Evolutionary conservation across 2,797 vertebrate species (phyloP).

Genomic region (Sebastes vulpes): DNA sequence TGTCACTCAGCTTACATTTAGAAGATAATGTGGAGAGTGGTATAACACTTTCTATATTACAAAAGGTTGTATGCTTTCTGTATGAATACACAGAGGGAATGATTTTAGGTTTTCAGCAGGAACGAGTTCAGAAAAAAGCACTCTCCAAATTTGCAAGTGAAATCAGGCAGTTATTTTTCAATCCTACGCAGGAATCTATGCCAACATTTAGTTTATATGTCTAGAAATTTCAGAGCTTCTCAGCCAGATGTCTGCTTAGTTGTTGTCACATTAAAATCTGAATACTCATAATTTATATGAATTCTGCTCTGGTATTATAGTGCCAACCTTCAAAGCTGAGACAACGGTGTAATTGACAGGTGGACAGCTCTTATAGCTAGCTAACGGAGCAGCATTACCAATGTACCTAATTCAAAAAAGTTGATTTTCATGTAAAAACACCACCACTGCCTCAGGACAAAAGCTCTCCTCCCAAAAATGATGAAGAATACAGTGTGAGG

Average conservation of each 20-base stretch:
- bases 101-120: background rate
- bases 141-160: constrained; percentile 27
- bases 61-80: constrained; percentile 9
- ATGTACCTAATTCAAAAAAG: background rate
- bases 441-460: background rate
- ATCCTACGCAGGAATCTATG: background rate
- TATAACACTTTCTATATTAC: background rate
- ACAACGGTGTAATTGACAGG: background rate
- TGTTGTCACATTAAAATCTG: constrained; percentile 7
- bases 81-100: background rate
- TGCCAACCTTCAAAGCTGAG: background rate
- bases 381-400: background rate
- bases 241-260: background rate
- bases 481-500: background rate
- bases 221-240: constrained; percentile 1
- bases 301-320: background rate
- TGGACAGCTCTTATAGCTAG: background rate
- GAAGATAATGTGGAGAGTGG: constrained; percentile 27
- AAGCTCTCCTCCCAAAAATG: background rate
- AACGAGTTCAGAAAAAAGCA: background rate
- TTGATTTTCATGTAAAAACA: constrained; percentile 14
- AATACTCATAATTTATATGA: background rate
- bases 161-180: constrained; percentile 17
- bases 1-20: constrained; percentile 51
- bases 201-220: constrained; percentile 7